These are phyloP conservation scores for Drosophila nasuta DNA, from an alignment of 1,140 invertebrate species.

Conservation along the genomic window DNA sequence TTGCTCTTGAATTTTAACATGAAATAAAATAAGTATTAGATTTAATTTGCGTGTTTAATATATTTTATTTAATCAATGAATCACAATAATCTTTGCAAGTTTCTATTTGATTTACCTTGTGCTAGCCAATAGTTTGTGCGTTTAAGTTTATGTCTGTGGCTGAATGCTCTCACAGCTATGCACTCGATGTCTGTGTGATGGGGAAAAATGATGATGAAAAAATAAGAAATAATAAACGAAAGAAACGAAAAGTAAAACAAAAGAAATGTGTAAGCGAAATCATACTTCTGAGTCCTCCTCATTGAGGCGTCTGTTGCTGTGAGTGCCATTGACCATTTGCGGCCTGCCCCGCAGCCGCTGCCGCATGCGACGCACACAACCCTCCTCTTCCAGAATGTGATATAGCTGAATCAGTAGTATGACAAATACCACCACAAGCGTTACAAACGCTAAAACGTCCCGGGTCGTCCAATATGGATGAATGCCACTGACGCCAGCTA, in stretches of 20 bases:
- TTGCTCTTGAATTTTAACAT: too few relatives aligned
- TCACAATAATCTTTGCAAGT: background rate
- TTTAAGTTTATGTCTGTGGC: slow-evolving; percentile 15
- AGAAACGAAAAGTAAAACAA: background rate
- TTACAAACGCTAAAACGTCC: slow-evolving; percentile 63
- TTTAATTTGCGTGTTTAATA: background rate
- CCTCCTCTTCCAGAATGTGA: slow-evolving; percentile 70
- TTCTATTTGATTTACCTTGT: slow-evolving; percentile 8
- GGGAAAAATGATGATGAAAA: slow-evolving; percentile 17
- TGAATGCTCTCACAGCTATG: slow-evolving; percentile 39
- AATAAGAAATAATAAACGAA: slow-evolving; percentile 29
- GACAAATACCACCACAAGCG: slow-evolving; percentile 63
- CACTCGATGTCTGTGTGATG: slow-evolving; percentile 60
- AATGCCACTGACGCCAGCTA: slow-evolving; percentile 51
- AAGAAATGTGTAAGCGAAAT: slow-evolving; percentile 38
- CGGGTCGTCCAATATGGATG: slow-evolving; percentile 77
- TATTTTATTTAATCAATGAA: background rate
- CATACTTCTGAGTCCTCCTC: slow-evolving; percentile 79
- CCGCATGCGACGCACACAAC: slow-evolving; percentile 53
- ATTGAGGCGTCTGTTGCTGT: slow-evolving; percentile 43
- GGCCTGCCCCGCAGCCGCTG: slow-evolving; percentile 34
- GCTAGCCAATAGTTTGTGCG: slow-evolving; percentile 19
- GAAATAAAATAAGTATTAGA: too few relatives aligned
- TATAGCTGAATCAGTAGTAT: slow-evolving; percentile 74
- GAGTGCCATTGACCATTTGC: slow-evolving; percentile 16